Evolutionary conservation across 2,888 invertebrate genomes (phyloP).

Genomic region (Gnatocerus cornutus): DNA sequence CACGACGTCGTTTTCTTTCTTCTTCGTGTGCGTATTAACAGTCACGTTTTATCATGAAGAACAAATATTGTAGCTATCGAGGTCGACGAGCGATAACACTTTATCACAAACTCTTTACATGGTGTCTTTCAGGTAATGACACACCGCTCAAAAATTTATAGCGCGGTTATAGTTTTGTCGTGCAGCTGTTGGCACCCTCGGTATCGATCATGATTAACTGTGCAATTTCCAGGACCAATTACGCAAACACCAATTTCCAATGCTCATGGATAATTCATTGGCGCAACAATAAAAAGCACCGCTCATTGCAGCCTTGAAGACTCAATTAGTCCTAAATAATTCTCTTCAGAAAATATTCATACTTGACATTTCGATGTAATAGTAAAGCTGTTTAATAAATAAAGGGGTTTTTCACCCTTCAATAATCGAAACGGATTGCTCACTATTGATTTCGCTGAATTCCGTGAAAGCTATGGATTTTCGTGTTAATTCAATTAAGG

Average conservation of each 20-base stretch:
- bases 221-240: conserved; percentile 18
- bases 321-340: conserved; percentile 13
- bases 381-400: conserved; percentile 15
- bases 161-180: conserved; percentile 11
- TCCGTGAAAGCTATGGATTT: conserved; percentile 12
- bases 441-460: conserved; percentile 19
- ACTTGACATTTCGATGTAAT: conserved; percentile 20
- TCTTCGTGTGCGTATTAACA: conserved; percentile 41
- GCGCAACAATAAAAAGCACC: conserved; percentile 6
- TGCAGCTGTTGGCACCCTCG: conserved; percentile 22
- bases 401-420: conserved; percentile 18
- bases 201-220: conserved; percentile 20
- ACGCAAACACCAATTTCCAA: conserved; percentile 11
- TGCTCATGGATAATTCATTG: conserved; percentile 5
- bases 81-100: conserved; percentile 50
- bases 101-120: conserved; percentile 36
- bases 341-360: conserved; percentile 10
- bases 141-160: conserved; percentile 23
- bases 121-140: conserved; percentile 27
- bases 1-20: conserved; percentile 44
- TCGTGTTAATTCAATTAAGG: conserved; percentile 34
- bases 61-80: conserved; percentile 38
- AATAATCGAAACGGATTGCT: neutral
- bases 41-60: conserved; percentile 44
- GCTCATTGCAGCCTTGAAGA: conserved; percentile 10